These are phyloP conservation scores for Tringa solitaria DNA, from an alignment of 2,113 vertebrate genomes.

Conservation along the genomic window DNA sequence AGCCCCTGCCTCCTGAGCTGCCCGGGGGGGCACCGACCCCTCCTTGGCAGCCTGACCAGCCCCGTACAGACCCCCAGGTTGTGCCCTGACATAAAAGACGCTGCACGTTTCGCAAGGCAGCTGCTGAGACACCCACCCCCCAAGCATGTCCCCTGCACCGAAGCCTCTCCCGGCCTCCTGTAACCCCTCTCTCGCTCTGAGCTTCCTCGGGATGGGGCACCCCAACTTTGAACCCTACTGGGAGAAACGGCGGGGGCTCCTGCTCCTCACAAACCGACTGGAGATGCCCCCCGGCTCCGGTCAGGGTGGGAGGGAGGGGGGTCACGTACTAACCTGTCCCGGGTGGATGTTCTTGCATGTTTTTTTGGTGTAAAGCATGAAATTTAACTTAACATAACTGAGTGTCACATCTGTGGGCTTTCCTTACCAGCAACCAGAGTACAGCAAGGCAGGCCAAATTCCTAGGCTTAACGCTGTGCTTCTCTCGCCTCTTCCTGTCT, in stretches of 20 bases:
- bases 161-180: background rate
- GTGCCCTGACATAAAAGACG: background rate
- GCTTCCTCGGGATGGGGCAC: background rate
- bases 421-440: slow-evolving; percentile 65
- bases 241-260: background rate
- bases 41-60: background rate
- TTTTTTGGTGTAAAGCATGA: slow-evolving; percentile 78
- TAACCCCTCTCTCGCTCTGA: slow-evolving; percentile 18
- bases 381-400: slow-evolving; percentile 82
- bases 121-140: background rate
- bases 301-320: background rate
- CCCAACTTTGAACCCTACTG: background rate
- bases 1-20: background rate
- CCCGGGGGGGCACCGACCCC: background rate
- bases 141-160: background rate
- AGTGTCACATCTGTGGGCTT: slow-evolving; percentile 95
- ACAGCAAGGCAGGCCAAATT: slow-evolving; percentile 72
- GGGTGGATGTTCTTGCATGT: slow-evolving; percentile 68
- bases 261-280: background rate
- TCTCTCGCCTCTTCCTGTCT: slow-evolving; percentile 51
- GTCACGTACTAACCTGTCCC: slow-evolving; percentile 44
- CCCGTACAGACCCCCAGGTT: rapidly evolving
- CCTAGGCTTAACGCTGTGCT: slow-evolving; percentile 58
- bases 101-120: background rate
- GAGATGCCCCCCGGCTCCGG: background rate